Evolutionary conservation across 1,140 invertebrate genomes (phyloP), one percentile per base, ranked within the genome.

Genomic region (Leptopilina clavipes): DNA sequence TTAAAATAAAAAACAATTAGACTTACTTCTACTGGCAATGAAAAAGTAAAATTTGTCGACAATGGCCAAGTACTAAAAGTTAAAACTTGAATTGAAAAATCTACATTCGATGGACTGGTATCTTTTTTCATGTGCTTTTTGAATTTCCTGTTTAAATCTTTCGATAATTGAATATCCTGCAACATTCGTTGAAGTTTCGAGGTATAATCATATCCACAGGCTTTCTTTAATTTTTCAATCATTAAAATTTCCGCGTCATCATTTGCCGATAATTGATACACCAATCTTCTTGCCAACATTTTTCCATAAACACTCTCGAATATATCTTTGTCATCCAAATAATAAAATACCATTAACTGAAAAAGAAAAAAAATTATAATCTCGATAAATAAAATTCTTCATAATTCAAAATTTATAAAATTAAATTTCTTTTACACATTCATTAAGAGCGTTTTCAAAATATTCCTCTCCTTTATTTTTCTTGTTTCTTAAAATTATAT

Each of bases 311-410:
- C 99, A 88, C 99, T 99, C 90, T 99, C 98, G 91, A 99, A 99
- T n/a, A 99, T 98, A 91, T 99, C 99, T 91, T 99, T 99, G 90
- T 99, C 98, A 91, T 99, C 98, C 71, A 99, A 98, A 88, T 99
- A 99, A 91, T 99, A 99, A 91, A 99, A 99, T 22, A 99, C 98
- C 77, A 99, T 96, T 98, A 99, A 99, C 96, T 97, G 87, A 65
- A 77, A 79, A 79, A 37, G 79, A 9, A 11, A 70, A 44, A 71
- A 14, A 31, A 65, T 14, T 12, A 65, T 14, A n/a, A n/a, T n/a
- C n/a, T n/a, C n/a, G n/a, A n/a, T n/a, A n/a, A n/a, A n/a, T n/a
- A n/a, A n/a, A n/a, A n/a, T n/a, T n/a, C n/a, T n/a, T n/a, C n/a
- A n/a, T n/a, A n/a, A n/a, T n/a, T n/a, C n/a, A n/a, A n/a, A n/a